Evolutionary conservation across 2,888 invertebrate genomes (phyloP).

Genomic region (Omphaloscelis lunosa): DNA sequence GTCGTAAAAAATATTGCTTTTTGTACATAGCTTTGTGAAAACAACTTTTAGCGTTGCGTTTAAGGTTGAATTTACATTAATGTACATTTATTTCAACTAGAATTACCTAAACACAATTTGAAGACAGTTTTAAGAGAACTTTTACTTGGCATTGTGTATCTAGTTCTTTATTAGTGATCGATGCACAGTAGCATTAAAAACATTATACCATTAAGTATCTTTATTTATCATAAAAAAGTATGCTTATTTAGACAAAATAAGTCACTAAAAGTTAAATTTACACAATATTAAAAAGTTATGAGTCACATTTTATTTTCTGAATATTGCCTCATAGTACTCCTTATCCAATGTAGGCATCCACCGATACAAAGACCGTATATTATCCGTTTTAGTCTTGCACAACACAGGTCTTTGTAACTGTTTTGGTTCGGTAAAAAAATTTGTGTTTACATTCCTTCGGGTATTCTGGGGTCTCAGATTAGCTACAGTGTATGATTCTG

Average conservation of each 20-base stretch:
- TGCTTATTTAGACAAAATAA: slow-evolving; percentile 28
- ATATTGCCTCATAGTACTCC: slow-evolving; percentile 35
- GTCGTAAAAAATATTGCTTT: no score
- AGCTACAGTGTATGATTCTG: slow-evolving; percentile 31
- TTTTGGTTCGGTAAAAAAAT: slow-evolving; percentile 20
- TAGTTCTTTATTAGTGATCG: no score
- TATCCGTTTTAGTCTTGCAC: slow-evolving; percentile 24
- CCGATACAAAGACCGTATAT: slow-evolving; percentile 27
- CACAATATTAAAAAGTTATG: slow-evolving; percentile 23
- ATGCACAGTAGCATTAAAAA: slow-evolving; percentile 7
- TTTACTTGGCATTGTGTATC: no score
- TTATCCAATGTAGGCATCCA: slow-evolving; percentile 34
- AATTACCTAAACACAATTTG: no score
- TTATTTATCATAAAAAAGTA: slow-evolving; percentile 26
- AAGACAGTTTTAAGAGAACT: no score
- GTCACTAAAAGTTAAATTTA: slow-evolving; percentile 26
- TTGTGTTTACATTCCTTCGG: slow-evolving; percentile 35
- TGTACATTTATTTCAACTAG: no score
- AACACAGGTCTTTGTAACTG: slow-evolving; percentile 18
- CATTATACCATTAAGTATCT: slow-evolving; percentile 24
- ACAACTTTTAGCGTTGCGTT: no score
- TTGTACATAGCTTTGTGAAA: no score
- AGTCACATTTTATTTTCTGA: slow-evolving; percentile 21
- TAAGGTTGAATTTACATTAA: no score
- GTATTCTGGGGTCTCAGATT: slow-evolving; percentile 29